Percentiles rank a stretch among this genome's conserved stretches.
Evolutionary conservation across 1,140 invertebrate species (phyloP).

Genomic region (Calosoma granatense): DNA sequence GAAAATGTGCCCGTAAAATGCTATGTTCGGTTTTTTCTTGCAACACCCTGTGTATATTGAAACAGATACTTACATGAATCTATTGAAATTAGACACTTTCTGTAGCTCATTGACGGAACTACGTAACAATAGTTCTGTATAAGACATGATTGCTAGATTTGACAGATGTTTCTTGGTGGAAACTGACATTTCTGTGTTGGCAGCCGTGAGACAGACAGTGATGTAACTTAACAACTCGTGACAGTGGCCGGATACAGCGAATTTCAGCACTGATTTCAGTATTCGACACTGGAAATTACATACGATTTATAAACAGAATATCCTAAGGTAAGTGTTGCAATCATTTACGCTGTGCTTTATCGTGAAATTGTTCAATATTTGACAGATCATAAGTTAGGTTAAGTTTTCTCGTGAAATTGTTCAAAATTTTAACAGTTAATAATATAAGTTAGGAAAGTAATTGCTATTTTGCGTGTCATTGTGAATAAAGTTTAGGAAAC

Average conservation of each 20-base stretch:
- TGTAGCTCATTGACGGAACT: constrained; percentile 28
- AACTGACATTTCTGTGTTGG: constrained; percentile 45
- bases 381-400: no score
- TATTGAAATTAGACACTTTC: constrained; percentile 35
- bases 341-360: no score
- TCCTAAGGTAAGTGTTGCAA: no score
- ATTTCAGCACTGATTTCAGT: constrained; percentile 59
- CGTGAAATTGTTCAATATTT: no score
- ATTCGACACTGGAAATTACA: constrained; percentile 44
- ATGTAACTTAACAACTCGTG: constrained; percentile 55
- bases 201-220: constrained; percentile 43
- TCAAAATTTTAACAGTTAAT: no score
- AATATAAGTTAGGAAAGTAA: no score
- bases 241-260: constrained; percentile 60
- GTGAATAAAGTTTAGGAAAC: no score
- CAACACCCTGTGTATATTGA: not conserved
- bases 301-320: constrained; percentile 10
- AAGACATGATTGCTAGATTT: constrained; percentile 57
- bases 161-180: constrained; percentile 55
- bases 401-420: no score
- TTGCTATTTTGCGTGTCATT: no score
- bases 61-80: constrained; percentile 42
- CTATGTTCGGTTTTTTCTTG: no score
- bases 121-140: constrained; percentile 49
- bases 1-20: no score